A percentile compares a stretch with the other conserved stretches of the same genome.
Conservation (phyloP, 2,113 vertebrate species). For the Dipodomys ordii region DNA sequence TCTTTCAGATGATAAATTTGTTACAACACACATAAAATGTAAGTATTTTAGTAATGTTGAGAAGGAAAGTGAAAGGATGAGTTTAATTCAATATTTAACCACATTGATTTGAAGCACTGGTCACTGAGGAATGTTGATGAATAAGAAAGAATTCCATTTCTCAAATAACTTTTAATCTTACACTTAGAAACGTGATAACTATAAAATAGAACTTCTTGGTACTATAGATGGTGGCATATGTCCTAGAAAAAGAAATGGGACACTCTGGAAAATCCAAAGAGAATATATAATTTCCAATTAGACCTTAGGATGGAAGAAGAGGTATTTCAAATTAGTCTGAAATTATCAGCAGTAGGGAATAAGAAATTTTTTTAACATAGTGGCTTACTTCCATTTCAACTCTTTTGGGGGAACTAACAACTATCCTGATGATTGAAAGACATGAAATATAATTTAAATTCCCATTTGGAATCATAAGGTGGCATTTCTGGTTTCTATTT, state of each 20-base stretch:
- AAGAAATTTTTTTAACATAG: slow-evolving; percentile 33
- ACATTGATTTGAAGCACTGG: neutral
- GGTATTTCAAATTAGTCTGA: slow-evolving; percentile 26
- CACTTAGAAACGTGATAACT: neutral
- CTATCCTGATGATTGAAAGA: neutral
- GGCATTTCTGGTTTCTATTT: neutral
- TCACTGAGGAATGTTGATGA: neutral
- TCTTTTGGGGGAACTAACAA: slow-evolving; percentile 2
- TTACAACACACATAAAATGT: neutral
- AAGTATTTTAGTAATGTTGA: slow-evolving; percentile 7
- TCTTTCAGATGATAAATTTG: neutral
- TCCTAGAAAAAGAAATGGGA: slow-evolving; percentile 50
- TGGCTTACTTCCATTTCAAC: slow-evolving; percentile 8
- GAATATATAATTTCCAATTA: slow-evolving; percentile 30
- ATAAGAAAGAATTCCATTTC: slow-evolving; percentile 4
- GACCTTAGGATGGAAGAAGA: neutral
- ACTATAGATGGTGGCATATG: neutral
- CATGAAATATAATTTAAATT: slow-evolving; percentile 27
- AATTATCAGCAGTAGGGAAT: slow-evolving; percentile 1
- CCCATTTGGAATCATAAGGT: neutral
- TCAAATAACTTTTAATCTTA: slow-evolving; percentile 47
- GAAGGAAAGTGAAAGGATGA: slow-evolving; percentile 3
- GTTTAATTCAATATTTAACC: neutral
- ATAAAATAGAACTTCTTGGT: slow-evolving; percentile 24
- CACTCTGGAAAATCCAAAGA: slow-evolving; percentile 44